Base-by-base conservation (phyloP, 2,797 vertebrate species). In the Sebastes itinus region DNA sequence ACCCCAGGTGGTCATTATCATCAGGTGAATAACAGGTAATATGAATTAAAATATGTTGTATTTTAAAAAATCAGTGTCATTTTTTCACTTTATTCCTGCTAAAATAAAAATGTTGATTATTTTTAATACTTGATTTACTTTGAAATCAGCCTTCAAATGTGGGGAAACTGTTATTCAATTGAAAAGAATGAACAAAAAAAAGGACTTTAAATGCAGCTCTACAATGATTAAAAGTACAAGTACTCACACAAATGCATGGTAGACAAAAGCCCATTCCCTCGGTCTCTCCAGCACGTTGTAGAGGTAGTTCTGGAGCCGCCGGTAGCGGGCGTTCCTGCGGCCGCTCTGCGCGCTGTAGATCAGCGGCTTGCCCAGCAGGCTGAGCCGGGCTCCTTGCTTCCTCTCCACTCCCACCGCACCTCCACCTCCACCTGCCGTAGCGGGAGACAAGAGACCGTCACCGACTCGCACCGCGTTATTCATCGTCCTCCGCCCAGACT, bases 211-310 rank as follows among this genome's bases (percentile, higher is more conserved):
- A 13, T 64, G 23, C 13, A 23, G 22, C 27, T 42, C 2, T 42
- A 13, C 7, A 14, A 22, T 25, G 52, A 30, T 3, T 5, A 46
- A 27, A 62, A 35, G 22, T 68, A 7, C 2, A 42, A 42, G 69
- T 82, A 98, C 97, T 98, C 93, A 98, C 97, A 98, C 97, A 85
- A 98, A 97, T 1, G 97, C 97, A 94, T 98, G 97, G 95, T 98
- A 98, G 92, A 97, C 63, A 87, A 98, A 98, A 35, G 97, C 97
- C 97, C 97, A 98, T 69, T 96, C 96, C 55, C 97, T 87, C 35
- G 97, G 97, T 95, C 97, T 95, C 95, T 98, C 97, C 95, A 98
- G 81, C 81, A 98, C 97, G 93, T 98, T 98, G 95, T 98, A 98
- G 75, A 98, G 96, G 92, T 96, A 97, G 90, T 98, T 98, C 93